A percentile compares a stretch with the other conserved stretches of the same genome.
Conservation (phyloP, 35 echinoderm and acorn worm genomes). For the Holothuria glaberrima region DNA sequence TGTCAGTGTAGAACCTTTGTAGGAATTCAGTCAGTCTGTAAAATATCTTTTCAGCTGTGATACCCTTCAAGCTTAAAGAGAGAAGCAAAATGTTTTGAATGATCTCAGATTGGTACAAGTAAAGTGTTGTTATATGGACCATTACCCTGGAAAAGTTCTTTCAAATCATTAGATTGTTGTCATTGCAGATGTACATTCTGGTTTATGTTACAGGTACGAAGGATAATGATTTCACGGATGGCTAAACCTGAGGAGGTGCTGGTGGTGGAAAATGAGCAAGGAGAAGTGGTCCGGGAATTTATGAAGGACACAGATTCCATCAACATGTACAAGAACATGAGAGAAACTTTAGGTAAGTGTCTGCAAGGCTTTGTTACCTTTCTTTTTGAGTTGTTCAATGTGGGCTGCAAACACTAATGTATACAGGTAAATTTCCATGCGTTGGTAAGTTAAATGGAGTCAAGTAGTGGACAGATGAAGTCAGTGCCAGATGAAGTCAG, state of each 20-base stretch:
- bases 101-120: too few relatives aligned
- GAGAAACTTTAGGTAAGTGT: conserved; percentile 93
- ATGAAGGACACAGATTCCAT: conserved; percentile 99
- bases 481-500: background rate
- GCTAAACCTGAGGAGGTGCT: conserved; percentile 98
- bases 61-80: too few relatives aligned
- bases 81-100: too few relatives aligned
- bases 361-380: background rate
- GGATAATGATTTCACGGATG: conserved; percentile 98
- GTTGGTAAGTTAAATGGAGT: background rate
- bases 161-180: too few relatives aligned
- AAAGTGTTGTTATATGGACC: too few relatives aligned
- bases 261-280: conserved; percentile 98
- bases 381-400: background rate
- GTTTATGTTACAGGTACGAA: conserved; percentile 71
- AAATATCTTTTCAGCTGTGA: too few relatives aligned
- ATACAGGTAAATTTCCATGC: background rate
- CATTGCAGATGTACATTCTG: too few relatives aligned
- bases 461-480: background rate
- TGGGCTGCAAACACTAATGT: background rate
- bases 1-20: too few relatives aligned
- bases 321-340: conserved; percentile 99
- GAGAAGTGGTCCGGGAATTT: conserved; percentile 97
- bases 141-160: too few relatives aligned
- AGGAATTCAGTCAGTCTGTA: too few relatives aligned